Evolutionary conservation across 2,888 invertebrate genomes (phyloP).

Genomic region (Odontocerum albicorne): DNA sequence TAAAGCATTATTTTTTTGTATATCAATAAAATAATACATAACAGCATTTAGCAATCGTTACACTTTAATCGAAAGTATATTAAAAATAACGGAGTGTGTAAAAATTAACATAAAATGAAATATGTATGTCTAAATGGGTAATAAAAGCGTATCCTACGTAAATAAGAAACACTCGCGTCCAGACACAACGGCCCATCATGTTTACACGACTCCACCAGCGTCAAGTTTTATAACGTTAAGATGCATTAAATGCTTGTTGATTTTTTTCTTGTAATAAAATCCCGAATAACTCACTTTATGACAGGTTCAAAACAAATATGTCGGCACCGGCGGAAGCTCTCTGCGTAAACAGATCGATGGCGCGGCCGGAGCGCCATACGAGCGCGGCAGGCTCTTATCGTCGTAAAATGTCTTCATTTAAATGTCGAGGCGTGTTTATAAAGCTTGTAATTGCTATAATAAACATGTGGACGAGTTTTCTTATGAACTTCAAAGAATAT

Average conservation of each 20-base stretch:
- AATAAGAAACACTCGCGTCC: neutral
- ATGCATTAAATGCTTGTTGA: constrained; percentile 16
- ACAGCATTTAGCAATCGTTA: too few species aligned
- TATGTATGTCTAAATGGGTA: neutral
- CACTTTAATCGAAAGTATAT: neutral
- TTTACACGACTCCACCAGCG: neutral
- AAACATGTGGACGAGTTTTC: neutral
- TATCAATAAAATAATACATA: too few species aligned
- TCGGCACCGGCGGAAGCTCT: constrained; percentile 25
- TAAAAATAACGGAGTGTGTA: neutral
- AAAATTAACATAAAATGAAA: neutral
- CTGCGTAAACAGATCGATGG: constrained; percentile 13
- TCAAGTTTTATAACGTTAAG: neutral
- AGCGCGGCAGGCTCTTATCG: neutral
- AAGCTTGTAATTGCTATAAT: neutral
- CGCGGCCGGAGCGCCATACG: constrained; percentile 1
- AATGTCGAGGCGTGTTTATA: neutral
- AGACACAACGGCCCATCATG: neutral
- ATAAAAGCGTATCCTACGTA: neutral
- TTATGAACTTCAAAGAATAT: neutral
- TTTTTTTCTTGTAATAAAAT: constrained; percentile 30
- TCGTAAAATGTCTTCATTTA: neutral
- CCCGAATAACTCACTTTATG: constrained; percentile 32
- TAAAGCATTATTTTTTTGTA: too few species aligned
- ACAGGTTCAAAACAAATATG: constrained; percentile 30